Conservation (phyloP, 2,113 vertebrate species). For the Fulmarus glacialis region DNA sequence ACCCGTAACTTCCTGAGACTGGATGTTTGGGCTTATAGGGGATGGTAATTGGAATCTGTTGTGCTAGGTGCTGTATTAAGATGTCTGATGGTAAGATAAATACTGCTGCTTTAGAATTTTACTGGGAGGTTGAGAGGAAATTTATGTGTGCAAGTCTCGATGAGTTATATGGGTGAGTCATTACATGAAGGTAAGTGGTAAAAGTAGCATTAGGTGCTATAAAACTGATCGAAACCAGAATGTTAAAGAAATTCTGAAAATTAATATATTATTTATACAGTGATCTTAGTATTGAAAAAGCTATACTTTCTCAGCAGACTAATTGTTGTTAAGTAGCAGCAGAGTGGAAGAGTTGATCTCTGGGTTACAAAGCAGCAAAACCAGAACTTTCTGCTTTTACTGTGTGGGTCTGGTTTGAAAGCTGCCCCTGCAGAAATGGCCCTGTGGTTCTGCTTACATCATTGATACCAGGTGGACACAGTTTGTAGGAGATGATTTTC, state of each 20-base stretch:
- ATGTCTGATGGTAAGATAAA: neutral
- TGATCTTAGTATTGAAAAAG: neutral
- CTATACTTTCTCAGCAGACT: neutral
- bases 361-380: neutral
- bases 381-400: neutral
- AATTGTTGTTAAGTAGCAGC: neutral
- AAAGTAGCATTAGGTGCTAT: neutral
- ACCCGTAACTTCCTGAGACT: neutral
- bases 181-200: neutral
- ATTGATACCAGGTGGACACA: neutral
- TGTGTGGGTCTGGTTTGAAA: neutral
- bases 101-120: neutral
- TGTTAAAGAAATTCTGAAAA: neutral
- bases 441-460: neutral
- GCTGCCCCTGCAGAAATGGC: neutral
- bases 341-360: neutral
- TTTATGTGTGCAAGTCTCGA: neutral
- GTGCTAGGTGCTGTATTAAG: neutral
- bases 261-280: neutral
- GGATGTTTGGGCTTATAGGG: neutral
- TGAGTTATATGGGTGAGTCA: neutral
- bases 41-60: neutral
- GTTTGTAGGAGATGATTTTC: neutral
- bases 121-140: neutral
- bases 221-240: neutral